These are phyloP conservation scores for Eugnorisma glareosa DNA, from an alignment of 2,888 invertebrate genomes.

Conservation along the genomic window DNA sequence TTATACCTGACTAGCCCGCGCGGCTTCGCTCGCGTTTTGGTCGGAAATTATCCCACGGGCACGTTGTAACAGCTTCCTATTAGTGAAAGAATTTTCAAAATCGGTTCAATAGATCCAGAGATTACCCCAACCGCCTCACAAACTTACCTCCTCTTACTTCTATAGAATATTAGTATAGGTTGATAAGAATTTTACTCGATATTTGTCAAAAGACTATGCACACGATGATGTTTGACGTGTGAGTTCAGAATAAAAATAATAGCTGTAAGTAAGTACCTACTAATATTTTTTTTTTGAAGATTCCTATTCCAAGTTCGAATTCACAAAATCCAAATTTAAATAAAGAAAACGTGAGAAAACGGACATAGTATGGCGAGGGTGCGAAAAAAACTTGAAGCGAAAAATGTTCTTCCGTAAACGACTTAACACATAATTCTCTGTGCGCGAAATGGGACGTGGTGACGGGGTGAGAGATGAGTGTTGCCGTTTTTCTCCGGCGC, in stretches of 20 bases:
- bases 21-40: too few relatives aligned
- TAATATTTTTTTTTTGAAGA: background rate
- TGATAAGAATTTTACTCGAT: too few relatives aligned
- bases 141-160: too few relatives aligned
- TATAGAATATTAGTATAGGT: too few relatives aligned
- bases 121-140: too few relatives aligned
- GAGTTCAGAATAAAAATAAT: background rate
- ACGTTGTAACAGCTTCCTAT: too few relatives aligned
- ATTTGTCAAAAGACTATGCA: too few relatives aligned
- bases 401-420: background rate
- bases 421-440: conserved; percentile 3
- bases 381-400: background rate
- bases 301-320: background rate
- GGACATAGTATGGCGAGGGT: background rate
- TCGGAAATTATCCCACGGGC: too few relatives aligned
- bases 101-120: too few relatives aligned
- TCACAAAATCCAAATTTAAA: background rate
- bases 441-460: conserved; percentile 2
- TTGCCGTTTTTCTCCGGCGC: background rate
- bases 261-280: too few relatives aligned
- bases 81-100: too few relatives aligned
- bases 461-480: conserved; percentile 3
- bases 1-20: too few relatives aligned
- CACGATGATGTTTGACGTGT: background rate
- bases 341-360: background rate